Conservation (phyloP, 2,888 invertebrate genomes). For the Eupithecia subumbrata region DNA sequence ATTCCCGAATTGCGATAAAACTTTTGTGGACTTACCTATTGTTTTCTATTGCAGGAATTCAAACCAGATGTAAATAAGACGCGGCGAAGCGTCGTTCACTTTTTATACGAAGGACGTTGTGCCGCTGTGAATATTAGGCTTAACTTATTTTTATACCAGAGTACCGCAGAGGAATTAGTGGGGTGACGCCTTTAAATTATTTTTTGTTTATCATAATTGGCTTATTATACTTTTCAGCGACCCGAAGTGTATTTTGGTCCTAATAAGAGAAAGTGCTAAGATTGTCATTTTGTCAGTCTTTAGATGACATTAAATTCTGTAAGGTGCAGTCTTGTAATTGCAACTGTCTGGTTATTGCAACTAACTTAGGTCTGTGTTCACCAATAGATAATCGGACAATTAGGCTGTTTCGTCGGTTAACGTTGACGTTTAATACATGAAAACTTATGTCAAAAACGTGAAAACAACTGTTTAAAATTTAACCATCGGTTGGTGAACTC, state of each 20-base stretch:
- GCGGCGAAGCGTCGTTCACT: conserved; percentile 17
- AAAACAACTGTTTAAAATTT: too few species aligned
- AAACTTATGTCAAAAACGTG: too few species aligned
- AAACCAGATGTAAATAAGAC: conserved; percentile 34
- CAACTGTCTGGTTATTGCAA: too few species aligned
- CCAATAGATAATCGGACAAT: too few species aligned
- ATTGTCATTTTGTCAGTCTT: neutral
- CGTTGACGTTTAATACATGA: too few species aligned
- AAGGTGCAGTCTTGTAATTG: too few species aligned
- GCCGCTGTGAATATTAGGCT: conserved; percentile 28
- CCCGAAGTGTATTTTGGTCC: neutral
- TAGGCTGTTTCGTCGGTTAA: too few species aligned
- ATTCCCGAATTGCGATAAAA: too few species aligned
- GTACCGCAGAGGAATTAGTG: conserved; percentile 11
- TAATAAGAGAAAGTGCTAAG: neutral
- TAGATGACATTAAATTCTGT: neutral
- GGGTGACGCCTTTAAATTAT: neutral
- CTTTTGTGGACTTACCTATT: too few species aligned
- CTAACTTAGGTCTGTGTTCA: too few species aligned
- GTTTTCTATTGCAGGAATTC: conserved; percentile 33
- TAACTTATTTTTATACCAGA: conserved; percentile 37
- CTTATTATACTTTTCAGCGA: neutral
- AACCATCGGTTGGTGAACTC: too few species aligned
- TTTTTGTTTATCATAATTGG: neutral
- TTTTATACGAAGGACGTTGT: conserved; percentile 30